Percentiles rank a stretch among this genome's conserved stretches.
phyloP scores from a whole-genome alignment of 2,113 vertebrate species.

The Myiagra hebetior region DNA sequence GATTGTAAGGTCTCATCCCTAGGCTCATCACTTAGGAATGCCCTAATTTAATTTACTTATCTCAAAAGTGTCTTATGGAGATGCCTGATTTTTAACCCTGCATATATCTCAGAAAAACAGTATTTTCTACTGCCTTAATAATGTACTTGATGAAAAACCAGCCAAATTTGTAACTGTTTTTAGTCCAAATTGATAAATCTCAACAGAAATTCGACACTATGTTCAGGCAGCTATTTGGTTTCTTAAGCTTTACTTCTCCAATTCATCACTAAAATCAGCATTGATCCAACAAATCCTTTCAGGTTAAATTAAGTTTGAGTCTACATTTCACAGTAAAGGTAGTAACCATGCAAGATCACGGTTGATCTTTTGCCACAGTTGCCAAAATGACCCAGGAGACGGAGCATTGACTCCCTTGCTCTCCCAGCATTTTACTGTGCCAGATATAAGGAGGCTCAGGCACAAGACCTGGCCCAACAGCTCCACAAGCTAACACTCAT shows the following conservation, averaged over 20 bases:
- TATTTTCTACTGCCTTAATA: background rate
- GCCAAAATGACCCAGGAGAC: background rate
- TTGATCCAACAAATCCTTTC: background rate
- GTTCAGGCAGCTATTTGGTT: background rate
- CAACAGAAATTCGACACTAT: background rate
- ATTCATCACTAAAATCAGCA: background rate
- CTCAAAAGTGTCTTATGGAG: background rate
- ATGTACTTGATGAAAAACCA: background rate
- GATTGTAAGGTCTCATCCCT: background rate
- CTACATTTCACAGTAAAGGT: background rate
- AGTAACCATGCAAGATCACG: fast-evolving
- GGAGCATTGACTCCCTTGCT: background rate
- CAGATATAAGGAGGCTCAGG: background rate
- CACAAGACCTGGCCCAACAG: background rate
- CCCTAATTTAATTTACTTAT: background rate
- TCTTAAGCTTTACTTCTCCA: background rate
- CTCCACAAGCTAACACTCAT: background rate
- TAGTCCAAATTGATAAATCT: background rate
- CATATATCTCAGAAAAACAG: background rate
- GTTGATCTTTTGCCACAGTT: background rate
- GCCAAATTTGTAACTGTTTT: background rate
- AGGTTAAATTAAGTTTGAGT: background rate
- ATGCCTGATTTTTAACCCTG: background rate
- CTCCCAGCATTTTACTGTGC: background rate
- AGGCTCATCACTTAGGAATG: background rate